These are phyloP conservation scores for Nyctibius bracteatus DNA, from an alignment of 2,113 vertebrate genomes.

Conservation along the genomic window DNA sequence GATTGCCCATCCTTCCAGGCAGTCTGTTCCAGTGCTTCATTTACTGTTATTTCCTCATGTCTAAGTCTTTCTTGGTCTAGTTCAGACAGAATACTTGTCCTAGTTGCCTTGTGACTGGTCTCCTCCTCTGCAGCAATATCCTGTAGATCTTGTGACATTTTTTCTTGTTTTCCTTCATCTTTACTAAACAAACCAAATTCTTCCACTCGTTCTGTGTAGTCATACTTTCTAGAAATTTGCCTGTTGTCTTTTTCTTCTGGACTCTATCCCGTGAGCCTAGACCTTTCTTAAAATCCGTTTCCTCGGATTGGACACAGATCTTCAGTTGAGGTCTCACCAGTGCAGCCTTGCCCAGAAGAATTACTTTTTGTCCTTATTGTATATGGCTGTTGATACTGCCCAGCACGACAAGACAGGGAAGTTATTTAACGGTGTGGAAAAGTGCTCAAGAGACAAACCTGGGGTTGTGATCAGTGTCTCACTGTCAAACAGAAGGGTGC, in stretches of 20 bases:
- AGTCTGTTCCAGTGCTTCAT: neutral
- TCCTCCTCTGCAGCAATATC: neutral
- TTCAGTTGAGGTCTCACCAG: neutral
- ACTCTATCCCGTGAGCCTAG: neutral
- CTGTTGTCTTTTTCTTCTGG: neutral
- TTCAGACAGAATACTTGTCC: neutral
- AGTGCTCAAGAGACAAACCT: neutral
- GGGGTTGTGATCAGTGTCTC: neutral
- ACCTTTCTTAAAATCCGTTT: neutral
- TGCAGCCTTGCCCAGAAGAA: neutral
- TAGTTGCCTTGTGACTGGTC: neutral
- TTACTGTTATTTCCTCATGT: neutral
- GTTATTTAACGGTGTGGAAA: neutral
- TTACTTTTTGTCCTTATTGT: neutral
- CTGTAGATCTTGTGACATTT: neutral
- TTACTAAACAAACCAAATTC: neutral
- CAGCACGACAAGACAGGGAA: neutral
- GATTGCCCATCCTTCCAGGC: neutral
- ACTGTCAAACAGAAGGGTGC: neutral
- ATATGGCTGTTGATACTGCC: neutral
- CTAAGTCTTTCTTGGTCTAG: neutral
- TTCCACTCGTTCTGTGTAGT: neutral
- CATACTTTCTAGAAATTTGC: neutral
- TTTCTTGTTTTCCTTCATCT: neutral
- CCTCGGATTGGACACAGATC: neutral